Conservation (phyloP, 2,888 invertebrate genomes). For the Eucera pruinosa region DNA sequence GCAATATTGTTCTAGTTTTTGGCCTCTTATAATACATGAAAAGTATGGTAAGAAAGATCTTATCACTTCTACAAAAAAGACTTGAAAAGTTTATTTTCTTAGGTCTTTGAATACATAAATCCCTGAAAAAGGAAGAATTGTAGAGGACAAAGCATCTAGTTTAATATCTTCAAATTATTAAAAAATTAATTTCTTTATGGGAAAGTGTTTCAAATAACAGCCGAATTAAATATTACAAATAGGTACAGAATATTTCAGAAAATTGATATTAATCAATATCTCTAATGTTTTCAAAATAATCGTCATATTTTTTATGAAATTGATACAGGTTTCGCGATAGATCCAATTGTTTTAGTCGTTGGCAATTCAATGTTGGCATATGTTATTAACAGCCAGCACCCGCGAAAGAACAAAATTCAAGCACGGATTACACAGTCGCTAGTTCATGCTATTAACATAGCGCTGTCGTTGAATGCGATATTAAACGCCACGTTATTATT, state of each 20-base stretch:
- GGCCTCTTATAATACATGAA: too few species aligned
- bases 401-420: slow-evolving; percentile 17
- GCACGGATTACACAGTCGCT: slow-evolving; percentile 4
- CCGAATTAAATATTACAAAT: too few species aligned
- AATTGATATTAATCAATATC: background rate
- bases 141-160: too few species aligned
- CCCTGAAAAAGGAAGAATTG: too few species aligned
- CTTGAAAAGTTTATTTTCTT: too few species aligned
- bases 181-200: too few species aligned
- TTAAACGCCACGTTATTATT: slow-evolving; percentile 34
- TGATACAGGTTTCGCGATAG: background rate
- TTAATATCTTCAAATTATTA: too few species aligned
- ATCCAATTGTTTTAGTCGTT: slow-evolving; percentile 4
- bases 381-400: slow-evolving; percentile 31
- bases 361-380: background rate
- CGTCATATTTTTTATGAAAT: background rate
- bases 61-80: too few species aligned
- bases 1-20: too few species aligned
- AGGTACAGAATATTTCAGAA: background rate
- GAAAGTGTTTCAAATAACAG: too few species aligned
- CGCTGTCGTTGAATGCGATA: slow-evolving; percentile 22
- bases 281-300: background rate
- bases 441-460: slow-evolving; percentile 15
- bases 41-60: too few species aligned
- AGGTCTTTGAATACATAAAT: too few species aligned